Base-by-base conservation (phyloP, 2,888 invertebrate genomes). In the Apeira syringaria region DNA sequence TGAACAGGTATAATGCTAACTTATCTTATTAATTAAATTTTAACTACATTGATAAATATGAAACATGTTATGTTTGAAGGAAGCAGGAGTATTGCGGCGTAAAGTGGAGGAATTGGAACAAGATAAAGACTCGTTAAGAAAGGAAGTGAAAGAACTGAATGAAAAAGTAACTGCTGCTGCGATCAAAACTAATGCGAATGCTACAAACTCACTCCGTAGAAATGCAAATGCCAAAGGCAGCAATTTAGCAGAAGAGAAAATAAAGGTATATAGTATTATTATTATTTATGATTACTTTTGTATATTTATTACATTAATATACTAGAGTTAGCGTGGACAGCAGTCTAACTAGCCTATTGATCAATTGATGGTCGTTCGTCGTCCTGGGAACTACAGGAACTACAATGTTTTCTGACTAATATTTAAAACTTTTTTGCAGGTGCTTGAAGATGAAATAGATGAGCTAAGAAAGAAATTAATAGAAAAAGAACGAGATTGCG, bases 31-130 rank as follows among this genome's bases (percentile, higher is more conserved):
- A 24, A 12, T 7, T 3, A 28, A 9, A 18, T 11, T 3, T 11
- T 32, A 33, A n/a, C 24, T 20, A 6, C 0, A 5, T 3, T 13
- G 2, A 9, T n/a, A 1, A 10, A 11, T 11, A 10, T 30, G 0
- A 29, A 34, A 27, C 3, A 22, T 35, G 32, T 36, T 34, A 33
- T 36, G 31, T 57, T 54, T 53, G 18, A 77, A 94, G 91, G 98
- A 98, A 90, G 94, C 96, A 41, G 92, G 94, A 11, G 95, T 96
- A 45, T 84, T 97, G 50, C 92, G 96, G 26, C 92, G 95, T 54
- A 97, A 97, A 84, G 94, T 96, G 42, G 96, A 96, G 74, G 96
- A 96, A 60, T 82, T 96, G 53, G 97, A 97, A 82, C 92, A 92
- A 53, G 96, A 97, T 66, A 95, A 94, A 66, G 93, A 94, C 45